These are phyloP conservation scores for Marcusenius ussheri DNA, from an alignment of 2,113 vertebrate species.

Conservation along the genomic window DNA sequence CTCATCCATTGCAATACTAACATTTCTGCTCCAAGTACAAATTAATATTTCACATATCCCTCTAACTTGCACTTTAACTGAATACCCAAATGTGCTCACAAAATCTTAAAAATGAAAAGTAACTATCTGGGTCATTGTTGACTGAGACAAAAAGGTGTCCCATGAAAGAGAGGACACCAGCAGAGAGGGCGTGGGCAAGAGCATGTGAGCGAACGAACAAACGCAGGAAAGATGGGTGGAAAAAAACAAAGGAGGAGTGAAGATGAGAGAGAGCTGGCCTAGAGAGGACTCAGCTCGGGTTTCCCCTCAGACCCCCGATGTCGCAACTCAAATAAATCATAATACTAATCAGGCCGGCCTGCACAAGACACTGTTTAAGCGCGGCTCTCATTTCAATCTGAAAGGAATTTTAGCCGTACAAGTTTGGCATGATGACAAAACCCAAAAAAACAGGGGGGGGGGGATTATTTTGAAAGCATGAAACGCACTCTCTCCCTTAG, in stretches of 20 bases:
- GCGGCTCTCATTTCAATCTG: not conserved
- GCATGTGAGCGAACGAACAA: not conserved
- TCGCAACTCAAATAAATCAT: conserved; percentile 17
- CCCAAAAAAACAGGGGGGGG: not conserved
- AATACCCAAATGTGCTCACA: not conserved
- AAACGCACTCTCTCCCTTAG: not conserved
- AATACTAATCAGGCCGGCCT: not conserved
- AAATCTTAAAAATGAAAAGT: not conserved
- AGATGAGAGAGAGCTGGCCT: not conserved
- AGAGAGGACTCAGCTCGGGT: not conserved
- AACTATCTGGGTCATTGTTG: not conserved
- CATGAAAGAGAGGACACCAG: not conserved
- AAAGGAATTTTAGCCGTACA: not conserved
- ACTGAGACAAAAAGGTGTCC: not conserved
- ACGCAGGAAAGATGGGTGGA: not conserved
- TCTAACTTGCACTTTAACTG: not conserved
- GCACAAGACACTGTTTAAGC: conserved; percentile 3
- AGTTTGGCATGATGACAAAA: not conserved
- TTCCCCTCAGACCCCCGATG: not conserved
- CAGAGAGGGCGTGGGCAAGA: not conserved
- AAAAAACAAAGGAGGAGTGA: not conserved
- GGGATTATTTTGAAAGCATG: not conserved
- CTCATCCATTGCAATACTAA: not conserved
- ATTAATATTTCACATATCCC: not conserved
- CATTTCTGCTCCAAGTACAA: not conserved